Conservation (phyloP, 2,113 vertebrate species). For the Orientallactaga bullata region DNA sequence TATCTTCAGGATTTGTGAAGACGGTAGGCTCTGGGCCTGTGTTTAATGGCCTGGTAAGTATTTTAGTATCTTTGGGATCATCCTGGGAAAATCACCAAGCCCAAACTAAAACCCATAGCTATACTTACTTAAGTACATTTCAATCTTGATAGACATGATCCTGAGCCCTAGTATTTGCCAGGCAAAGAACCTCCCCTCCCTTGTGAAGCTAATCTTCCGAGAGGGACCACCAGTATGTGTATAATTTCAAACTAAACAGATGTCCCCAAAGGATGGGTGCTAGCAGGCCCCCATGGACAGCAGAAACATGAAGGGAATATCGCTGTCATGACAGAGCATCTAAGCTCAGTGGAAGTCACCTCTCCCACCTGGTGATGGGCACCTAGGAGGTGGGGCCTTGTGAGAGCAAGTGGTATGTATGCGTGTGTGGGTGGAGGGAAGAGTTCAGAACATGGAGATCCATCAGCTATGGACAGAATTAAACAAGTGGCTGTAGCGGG, state of each 20-base stretch:
- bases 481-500: background rate
- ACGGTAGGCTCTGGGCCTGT: rapidly evolving
- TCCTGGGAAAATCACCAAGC: background rate
- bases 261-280: rapidly evolving
- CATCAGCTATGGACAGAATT: background rate
- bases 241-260: background rate
- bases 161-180: background rate
- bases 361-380: background rate
- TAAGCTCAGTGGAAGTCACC: rapidly evolving
- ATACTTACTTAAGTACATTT: background rate
- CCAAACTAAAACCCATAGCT: background rate
- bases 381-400: background rate
- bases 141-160: background rate
- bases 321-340: background rate
- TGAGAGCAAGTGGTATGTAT: background rate
- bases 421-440: too few relatives aligned
- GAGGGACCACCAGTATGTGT: rapidly evolving
- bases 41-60: background rate
- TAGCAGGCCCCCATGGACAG: rapidly evolving
- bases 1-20: background rate
- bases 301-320: background rate
- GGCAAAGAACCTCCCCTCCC: background rate
- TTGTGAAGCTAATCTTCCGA: background rate
- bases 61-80: background rate
- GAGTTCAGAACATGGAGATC: background rate